Conservation (phyloP, 2,888 invertebrate genomes). For the Polydrusus cervinus region DNA sequence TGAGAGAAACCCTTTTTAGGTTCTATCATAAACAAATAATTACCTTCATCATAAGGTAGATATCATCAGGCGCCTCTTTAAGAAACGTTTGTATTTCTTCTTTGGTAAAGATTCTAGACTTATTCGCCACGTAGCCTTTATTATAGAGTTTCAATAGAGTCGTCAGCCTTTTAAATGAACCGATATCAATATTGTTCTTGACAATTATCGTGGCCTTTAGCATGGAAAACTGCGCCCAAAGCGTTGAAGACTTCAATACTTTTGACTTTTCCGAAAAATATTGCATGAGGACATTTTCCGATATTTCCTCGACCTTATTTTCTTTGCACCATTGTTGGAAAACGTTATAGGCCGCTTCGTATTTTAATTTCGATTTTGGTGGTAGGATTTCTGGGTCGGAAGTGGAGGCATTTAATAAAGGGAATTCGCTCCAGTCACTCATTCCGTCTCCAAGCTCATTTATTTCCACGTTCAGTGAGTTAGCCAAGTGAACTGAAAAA, state of each 20-base stretch:
- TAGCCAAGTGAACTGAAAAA: not conserved
- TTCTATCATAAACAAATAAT: no score
- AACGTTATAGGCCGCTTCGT: conserved; percentile 45
- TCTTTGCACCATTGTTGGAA: conserved; percentile 50
- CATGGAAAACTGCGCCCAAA: conserved; percentile 55
- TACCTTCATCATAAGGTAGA: conserved; percentile 51
- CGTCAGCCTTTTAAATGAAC: conserved; percentile 41
- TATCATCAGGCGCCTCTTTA: conserved; percentile 30
- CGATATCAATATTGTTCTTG: conserved; percentile 53
- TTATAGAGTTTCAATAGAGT: conserved; percentile 45
- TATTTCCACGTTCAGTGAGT: conserved; percentile 8
- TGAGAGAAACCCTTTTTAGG: no score
- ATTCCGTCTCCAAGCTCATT: not conserved
- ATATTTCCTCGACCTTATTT: conserved; percentile 34
- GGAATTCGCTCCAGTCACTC: conserved; percentile 6
- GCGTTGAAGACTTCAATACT: conserved; percentile 48
- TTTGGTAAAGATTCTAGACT: conserved; percentile 45
- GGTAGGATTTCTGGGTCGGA: conserved; percentile 23
- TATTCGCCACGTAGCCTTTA: conserved; percentile 44
- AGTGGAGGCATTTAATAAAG: not conserved
- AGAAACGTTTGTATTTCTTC: conserved; percentile 50
- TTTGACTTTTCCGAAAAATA: conserved; percentile 52
- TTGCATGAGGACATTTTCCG: conserved; percentile 44
- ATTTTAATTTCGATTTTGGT: conserved; percentile 47
- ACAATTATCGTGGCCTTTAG: conserved; percentile 52